A percentile compares a stretch with the other conserved stretches of the same genome.
Conservation (phyloP, 1,140 invertebrate species). For the Orchestia grillus region DNA sequence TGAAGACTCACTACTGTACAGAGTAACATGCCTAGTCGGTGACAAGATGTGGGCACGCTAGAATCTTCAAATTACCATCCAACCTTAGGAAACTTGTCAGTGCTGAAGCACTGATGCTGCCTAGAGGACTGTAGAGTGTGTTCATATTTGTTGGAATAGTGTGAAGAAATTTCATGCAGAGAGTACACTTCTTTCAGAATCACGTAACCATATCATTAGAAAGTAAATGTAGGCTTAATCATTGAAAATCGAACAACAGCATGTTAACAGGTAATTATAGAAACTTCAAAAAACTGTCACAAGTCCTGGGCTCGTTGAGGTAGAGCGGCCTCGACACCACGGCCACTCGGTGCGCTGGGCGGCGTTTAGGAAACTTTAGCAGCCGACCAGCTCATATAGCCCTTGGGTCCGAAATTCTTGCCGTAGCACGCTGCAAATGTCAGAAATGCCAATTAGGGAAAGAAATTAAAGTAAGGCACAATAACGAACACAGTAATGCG, state of each 20-base stretch:
- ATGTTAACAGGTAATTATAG: neutral
- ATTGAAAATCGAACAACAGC: neutral
- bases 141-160: neutral
- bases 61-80: neutral
- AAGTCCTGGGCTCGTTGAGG: neutral
- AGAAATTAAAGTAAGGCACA: neutral
- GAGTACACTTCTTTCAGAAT: neutral
- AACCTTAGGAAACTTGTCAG: neutral
- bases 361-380: conserved; percentile 66
- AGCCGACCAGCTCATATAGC: conserved; percentile 79
- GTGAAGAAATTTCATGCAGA: neutral
- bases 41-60: neutral
- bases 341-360: neutral
- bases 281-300: neutral
- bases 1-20: neutral
- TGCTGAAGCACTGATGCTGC: neutral
- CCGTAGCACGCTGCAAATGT: conserved; percentile 86
- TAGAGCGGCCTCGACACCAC: too few species aligned
- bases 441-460: neutral
- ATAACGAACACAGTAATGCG: neutral
- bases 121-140: neutral
- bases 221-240: neutral
- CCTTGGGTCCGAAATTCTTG: conserved; percentile 93
- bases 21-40: neutral
- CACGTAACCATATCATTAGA: neutral